Conservation (phyloP, 2,888 invertebrate species). For the Temnothorax unifasciatus region DNA sequence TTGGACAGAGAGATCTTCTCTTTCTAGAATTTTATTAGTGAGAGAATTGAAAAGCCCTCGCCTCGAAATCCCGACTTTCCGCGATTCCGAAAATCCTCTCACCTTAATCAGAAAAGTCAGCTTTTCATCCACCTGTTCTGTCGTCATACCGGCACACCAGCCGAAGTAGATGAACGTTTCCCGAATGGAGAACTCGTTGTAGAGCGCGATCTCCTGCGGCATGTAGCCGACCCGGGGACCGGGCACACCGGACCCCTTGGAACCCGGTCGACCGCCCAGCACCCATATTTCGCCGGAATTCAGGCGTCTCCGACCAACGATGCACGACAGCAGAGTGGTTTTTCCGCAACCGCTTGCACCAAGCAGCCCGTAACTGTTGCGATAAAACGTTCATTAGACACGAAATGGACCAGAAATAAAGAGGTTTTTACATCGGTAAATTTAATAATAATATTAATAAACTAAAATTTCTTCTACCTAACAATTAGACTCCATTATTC, state of each 20-base stretch:
- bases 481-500: neutral
- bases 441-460: neutral
- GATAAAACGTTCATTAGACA: neutral
- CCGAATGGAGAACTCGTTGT: slow-evolving; percentile 93
- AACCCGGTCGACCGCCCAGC: slow-evolving; percentile 91
- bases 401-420: neutral
- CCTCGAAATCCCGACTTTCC: neutral
- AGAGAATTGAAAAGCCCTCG: neutral
- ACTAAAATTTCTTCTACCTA: neutral
- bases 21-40: neutral
- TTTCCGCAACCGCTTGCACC: slow-evolving; percentile 98
- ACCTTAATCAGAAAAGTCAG: slow-evolving; percentile 91
- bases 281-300: slow-evolving; percentile 93
- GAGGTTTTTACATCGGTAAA: neutral
- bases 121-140: slow-evolving; percentile 90
- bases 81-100: slow-evolving; percentile 14
- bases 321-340: slow-evolving; percentile 94
- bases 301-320: slow-evolving; percentile 92
- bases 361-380: slow-evolving; percentile 92
- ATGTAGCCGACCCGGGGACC: slow-evolving; percentile 94
- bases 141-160: slow-evolving; percentile 92
- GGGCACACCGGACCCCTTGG: slow-evolving; percentile 90
- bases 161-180: slow-evolving; percentile 95
- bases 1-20: neutral
- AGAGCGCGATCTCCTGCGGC: slow-evolving; percentile 95